These are phyloP conservation scores for Lasioglossum zephyrum DNA, from an alignment of 2,888 invertebrate genomes.

Conservation along the genomic window DNA sequence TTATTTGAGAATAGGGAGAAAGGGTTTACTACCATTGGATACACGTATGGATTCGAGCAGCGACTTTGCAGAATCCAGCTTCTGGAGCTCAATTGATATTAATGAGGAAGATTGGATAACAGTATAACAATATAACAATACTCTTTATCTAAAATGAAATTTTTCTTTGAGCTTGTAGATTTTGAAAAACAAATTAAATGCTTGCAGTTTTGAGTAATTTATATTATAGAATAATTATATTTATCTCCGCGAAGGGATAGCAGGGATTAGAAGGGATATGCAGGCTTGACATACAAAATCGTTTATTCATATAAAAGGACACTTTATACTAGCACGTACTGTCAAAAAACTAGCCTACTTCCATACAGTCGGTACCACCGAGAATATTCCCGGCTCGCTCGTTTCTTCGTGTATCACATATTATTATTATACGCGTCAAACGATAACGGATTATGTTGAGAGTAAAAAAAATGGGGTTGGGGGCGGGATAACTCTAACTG, in stretches of 20 bases:
- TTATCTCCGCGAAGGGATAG: neutral
- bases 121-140: neutral
- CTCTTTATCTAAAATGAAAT: neutral
- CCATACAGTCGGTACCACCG: slow-evolving; percentile 75
- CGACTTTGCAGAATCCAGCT: slow-evolving; percentile 14
- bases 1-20: slow-evolving; percentile 17
- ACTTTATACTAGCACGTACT: slow-evolving; percentile 83
- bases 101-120: neutral
- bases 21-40: neutral
- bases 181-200: neutral
- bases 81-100: slow-evolving; percentile 28
- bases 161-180: neutral
- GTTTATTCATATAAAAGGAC: slow-evolving; percentile 83
- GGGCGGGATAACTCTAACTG: slow-evolving; percentile 44
- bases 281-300: slow-evolving; percentile 80
- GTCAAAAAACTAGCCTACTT: slow-evolving; percentile 78
- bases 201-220: neutral
- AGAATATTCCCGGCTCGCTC: slow-evolving; percentile 71
- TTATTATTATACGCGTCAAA: slow-evolving; percentile 77
- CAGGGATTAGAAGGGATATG: neutral
- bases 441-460: slow-evolving; percentile 63
- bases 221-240: too few species aligned
- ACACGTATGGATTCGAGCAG: neutral
- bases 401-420: slow-evolving; percentile 80
- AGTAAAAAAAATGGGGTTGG: slow-evolving; percentile 28